Percentiles rank a stretch among this genome's conserved stretches.
Conservation (phyloP, 2,113 vertebrate genomes). For the Conger conger region DNA sequence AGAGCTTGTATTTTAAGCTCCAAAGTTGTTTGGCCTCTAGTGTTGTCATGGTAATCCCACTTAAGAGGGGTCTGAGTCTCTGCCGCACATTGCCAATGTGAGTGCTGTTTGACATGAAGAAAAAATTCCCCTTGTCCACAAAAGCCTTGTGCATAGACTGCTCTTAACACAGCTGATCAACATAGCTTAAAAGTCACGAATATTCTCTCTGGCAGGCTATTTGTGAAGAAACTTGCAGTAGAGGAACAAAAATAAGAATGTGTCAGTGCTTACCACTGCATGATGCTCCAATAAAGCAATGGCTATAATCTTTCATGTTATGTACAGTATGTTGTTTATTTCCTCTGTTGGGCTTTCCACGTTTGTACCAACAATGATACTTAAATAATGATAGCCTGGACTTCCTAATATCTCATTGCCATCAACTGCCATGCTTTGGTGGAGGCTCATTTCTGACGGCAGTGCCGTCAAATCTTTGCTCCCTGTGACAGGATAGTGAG, state of each 20-base stretch:
- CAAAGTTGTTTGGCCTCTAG: neutral
- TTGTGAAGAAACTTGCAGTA: neutral
- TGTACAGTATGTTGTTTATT: neutral
- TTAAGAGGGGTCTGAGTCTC: neutral
- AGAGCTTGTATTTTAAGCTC: neutral
- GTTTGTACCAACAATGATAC: neutral
- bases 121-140: neutral
- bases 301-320: neutral
- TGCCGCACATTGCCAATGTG: neutral
- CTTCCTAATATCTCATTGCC: neutral
- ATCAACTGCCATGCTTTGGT: neutral
- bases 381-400: neutral
- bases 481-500: neutral
- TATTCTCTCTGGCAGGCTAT: neutral
- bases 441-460: neutral
- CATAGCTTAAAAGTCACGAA: neutral
- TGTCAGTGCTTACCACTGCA: neutral
- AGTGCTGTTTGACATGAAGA: neutral
- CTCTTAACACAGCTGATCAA: neutral
- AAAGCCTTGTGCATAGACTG: neutral
- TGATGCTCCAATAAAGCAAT: neutral
- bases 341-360: neutral
- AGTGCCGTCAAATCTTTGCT: neutral
- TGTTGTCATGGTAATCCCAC: neutral
- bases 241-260: neutral